These are phyloP conservation scores for Enteromius fasciolatus DNA, from an alignment of 2,797 vertebrate genomes.

Conservation along the genomic window DNA sequence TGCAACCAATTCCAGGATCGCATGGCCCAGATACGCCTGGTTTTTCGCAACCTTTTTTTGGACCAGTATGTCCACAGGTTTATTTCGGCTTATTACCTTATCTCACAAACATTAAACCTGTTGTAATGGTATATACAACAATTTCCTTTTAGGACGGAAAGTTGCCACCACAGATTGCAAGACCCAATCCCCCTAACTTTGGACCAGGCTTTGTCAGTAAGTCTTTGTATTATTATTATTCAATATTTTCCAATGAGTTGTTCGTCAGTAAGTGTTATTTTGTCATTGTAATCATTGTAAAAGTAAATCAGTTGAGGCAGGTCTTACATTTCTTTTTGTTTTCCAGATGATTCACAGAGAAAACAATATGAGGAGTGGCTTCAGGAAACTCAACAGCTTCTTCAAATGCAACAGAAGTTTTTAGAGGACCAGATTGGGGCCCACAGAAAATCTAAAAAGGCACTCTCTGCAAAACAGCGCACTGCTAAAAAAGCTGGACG, in stretches of 20 bases:
- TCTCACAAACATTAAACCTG: background rate
- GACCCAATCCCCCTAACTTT: constrained; percentile 90
- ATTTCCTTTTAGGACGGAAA: constrained; percentile 83
- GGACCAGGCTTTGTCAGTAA: constrained; percentile 92
- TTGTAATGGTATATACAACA: background rate
- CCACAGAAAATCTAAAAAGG: constrained; percentile 95
- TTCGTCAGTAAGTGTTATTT: background rate
- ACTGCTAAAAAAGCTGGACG: constrained; percentile 93
- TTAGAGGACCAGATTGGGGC: constrained; percentile 94
- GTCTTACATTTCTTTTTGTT: background rate
- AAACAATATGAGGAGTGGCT: constrained; percentile 96
- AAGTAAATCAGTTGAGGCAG: background rate
- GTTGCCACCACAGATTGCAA: constrained; percentile 83
- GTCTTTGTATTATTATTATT: constrained; percentile 63
- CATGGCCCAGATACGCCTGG: constrained; percentile 62
- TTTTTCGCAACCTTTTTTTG: constrained; percentile 73
- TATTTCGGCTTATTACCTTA: constrained; percentile 7
- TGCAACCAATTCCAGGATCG: constrained; percentile 65
- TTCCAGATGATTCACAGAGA: constrained; percentile 86
- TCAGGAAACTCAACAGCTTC: constrained; percentile 92
- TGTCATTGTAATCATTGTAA: background rate
- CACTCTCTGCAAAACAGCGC: constrained; percentile 95
- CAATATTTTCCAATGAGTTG: background rate
- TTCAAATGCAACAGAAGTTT: constrained; percentile 97
- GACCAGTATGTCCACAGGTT: constrained; percentile 73